Evolutionary conservation across 2,888 invertebrate genomes (phyloP), one percentile per base, ranked within the genome.

Genomic region (Eupithecia centaureata): DNA sequence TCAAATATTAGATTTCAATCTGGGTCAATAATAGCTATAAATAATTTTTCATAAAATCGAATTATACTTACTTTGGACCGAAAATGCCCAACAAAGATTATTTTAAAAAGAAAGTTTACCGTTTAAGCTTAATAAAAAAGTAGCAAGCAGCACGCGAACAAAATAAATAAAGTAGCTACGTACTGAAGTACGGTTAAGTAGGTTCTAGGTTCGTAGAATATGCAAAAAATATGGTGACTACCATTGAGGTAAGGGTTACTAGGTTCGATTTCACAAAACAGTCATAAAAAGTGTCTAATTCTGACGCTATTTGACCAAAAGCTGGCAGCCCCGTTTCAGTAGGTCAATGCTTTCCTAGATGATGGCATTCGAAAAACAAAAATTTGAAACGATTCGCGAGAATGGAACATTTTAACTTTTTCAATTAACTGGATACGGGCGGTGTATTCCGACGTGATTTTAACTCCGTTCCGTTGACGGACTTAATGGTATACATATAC

Each of bases 381-480:
- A 82, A 81, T 77, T 78, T 72, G 77, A 85, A 83, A 83, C 82
- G 85, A 82, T 86, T 82, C 80, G 80, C 83, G 83, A 87, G 85
- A 90, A 90, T 87, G 85, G 74, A 83, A 77, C 85, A 87, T 88
- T 89, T 89, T 86, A 91, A 91, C 91, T 91, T 90, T 90, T 90
- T 89, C 88, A 89, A 90, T 89, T 88, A 89, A 88, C 81, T 79
- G 82, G 77, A 78, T 84, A 80, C 83, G 77, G 78, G 76, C 74
- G 80, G 79, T 81, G 77, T 84, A 83, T 83, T 83, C 82, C 82
- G 86, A 47, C 18, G n/a, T 7, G 47, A 47, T 22, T 47, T 47
- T n/a, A 7, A 86, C 86, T 86, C 76, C 85, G 78, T 83, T 79
- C 72, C 69, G 76, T 18, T 13, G 57, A 32, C 57, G 27, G 25